Evolutionary conservation across 2,797 vertebrate genomes (phyloP).

Genomic region (Pseudochirops cupreus): DNA sequence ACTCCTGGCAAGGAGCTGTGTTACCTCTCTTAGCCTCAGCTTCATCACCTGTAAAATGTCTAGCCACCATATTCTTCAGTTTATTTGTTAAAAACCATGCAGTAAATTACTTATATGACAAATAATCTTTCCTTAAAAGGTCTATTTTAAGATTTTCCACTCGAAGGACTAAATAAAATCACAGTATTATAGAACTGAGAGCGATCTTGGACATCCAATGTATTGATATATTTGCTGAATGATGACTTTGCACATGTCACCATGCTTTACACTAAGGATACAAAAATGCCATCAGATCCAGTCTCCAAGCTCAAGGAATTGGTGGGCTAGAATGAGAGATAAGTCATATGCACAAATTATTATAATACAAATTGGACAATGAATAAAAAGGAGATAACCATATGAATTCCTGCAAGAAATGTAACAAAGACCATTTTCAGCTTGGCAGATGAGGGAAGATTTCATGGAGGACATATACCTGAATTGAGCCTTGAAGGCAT

Average conservation of each 20-base stretch:
- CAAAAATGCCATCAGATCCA: neutral
- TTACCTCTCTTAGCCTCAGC: neutral
- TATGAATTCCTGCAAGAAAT: no score
- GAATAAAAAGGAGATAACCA: neutral
- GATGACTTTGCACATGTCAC: neutral
- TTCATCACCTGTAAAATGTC: neutral
- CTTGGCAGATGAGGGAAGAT: neutral
- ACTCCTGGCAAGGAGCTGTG: neutral
- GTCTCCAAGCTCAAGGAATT: neutral
- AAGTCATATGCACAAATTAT: neutral
- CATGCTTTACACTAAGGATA: neutral
- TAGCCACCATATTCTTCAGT: neutral
- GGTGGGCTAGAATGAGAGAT: neutral
- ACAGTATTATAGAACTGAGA: neutral
- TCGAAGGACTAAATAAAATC: neutral
- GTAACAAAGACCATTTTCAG: neutral
- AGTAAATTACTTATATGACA: neutral
- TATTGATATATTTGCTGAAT: neutral
- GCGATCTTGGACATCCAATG: neutral
- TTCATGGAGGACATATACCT: neutral
- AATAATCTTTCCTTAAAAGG: constrained; percentile 2
- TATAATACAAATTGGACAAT: neutral
- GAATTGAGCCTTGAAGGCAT: neutral
- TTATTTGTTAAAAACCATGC: neutral
- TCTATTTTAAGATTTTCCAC: neutral